These are phyloP conservation scores for Spea multiplicata DNA, from an alignment of 2,113 vertebrate genomes.

Conservation along the genomic window DNA sequence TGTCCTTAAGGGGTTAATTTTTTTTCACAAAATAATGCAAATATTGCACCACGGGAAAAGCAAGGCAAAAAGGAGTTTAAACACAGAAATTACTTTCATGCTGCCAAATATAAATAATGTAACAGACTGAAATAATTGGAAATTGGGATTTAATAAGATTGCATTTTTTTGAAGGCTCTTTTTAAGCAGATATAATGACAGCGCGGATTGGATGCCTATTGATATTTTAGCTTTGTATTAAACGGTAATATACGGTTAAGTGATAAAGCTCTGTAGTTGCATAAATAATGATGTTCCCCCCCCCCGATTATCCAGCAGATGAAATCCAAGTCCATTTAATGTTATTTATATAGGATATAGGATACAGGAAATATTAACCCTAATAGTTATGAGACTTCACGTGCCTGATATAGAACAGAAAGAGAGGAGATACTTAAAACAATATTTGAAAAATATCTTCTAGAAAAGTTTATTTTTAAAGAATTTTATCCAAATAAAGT, in stretches of 20 bases:
- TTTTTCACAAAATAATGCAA: conserved; percentile 37
- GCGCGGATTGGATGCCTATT: conserved; percentile 33
- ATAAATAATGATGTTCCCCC: conserved; percentile 25
- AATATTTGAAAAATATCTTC: no score
- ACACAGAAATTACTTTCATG: conserved; percentile 38
- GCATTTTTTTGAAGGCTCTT: conserved; percentile 30
- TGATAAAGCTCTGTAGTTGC: conserved; percentile 15
- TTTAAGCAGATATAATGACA: conserved; percentile 20
- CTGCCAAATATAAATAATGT: conserved; percentile 47
- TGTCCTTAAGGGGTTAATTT: no score
- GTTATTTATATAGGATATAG: conserved; percentile 7
- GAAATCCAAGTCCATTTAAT: conserved; percentile 2
- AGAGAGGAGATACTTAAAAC: no score
- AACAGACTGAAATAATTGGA: conserved; percentile 47
- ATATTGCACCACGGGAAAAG: conserved; percentile 47
- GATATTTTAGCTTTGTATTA: conserved; percentile 34
- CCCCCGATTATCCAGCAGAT: neutral
- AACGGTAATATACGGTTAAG: conserved; percentile 36
- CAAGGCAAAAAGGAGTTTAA: conserved; percentile 20
- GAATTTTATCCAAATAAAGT: no score
- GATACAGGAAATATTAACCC: neutral
- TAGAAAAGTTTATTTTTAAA: no score
- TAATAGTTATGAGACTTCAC: neutral
- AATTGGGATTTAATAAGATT: conserved; percentile 41
- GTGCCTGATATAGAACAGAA: no score